These are phyloP conservation scores for Rhamphomyia laevipes DNA, from an alignment of 2,888 invertebrate genomes.

Conservation along the genomic window DNA sequence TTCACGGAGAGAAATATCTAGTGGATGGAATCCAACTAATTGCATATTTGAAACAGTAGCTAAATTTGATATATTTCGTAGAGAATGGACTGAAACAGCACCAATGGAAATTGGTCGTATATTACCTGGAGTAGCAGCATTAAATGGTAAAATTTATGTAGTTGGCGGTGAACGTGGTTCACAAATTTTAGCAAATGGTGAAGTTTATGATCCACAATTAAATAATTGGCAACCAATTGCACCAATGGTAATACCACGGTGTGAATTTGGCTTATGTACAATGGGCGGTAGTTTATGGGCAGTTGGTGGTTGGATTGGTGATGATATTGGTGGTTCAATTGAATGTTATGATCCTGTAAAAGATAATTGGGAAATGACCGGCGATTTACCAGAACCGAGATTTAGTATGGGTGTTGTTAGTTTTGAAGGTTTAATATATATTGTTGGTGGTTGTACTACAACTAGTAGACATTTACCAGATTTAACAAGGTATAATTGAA, in stretches of 20 bases:
- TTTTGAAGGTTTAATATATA: slow-evolving; percentile 53
- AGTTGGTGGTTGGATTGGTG: slow-evolving; percentile 88
- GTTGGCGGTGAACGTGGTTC: slow-evolving; percentile 87
- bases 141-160: slow-evolving; percentile 78
- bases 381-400: slow-evolving; percentile 69
- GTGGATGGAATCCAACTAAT: slow-evolving; percentile 66
- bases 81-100: slow-evolving; percentile 69
- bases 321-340: slow-evolving; percentile 78
- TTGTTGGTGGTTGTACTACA: slow-evolving; percentile 82
- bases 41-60: slow-evolving; percentile 74
- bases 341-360: slow-evolving; percentile 74
- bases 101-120: slow-evolving; percentile 78
- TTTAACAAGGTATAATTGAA: slow-evolving; percentile 41
- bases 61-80: slow-evolving; percentile 54
- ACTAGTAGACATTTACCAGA: slow-evolving; percentile 68
- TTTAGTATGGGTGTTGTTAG: slow-evolving; percentile 88
- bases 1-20: slow-evolving; percentile 63
- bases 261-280: slow-evolving; percentile 80
- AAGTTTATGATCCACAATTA: slow-evolving; percentile 63
- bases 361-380: slow-evolving; percentile 66
- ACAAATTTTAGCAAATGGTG: slow-evolving; percentile 78
- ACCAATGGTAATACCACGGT: slow-evolving; percentile 71
- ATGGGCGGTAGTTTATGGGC: slow-evolving; percentile 74
- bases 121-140: slow-evolving; percentile 72
- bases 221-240: slow-evolving; percentile 51